Conservation (phyloP, 2,888 invertebrate genomes). For the Parnassius orleans region DNA sequence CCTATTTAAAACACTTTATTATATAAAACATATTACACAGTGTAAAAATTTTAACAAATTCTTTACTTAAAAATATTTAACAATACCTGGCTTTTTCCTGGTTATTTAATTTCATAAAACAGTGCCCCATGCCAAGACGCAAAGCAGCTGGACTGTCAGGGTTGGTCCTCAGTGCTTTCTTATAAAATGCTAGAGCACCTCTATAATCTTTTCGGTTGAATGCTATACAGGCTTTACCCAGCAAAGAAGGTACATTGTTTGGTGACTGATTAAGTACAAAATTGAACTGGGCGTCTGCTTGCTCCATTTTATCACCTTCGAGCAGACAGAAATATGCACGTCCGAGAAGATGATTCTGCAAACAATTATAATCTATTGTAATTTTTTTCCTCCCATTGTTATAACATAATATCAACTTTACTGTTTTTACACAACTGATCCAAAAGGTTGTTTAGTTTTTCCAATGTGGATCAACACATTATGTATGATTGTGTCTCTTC, state of each 20-base stretch:
- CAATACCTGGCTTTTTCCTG: slow-evolving; percentile 93
- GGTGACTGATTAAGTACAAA: slow-evolving; percentile 98
- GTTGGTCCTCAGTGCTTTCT: slow-evolving; percentile 97
- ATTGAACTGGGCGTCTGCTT: slow-evolving; percentile 99
- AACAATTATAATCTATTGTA: slow-evolving; percentile 1
- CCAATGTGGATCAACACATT: no score
- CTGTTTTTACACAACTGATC: no score
- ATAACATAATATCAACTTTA: no score
- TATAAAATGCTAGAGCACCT: slow-evolving; percentile 97
- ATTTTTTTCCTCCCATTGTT: slow-evolving; percentile 1
- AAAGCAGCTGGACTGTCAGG: slow-evolving; percentile 98
- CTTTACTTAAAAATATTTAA: neutral
- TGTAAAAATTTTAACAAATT: neutral
- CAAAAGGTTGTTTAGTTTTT: no score
- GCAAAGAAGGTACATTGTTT: slow-evolving; percentile 96
- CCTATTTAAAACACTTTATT: neutral
- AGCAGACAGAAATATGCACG: slow-evolving; percentile 98
- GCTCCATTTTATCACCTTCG: slow-evolving; percentile 99
- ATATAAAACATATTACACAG: neutral
- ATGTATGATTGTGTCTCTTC: no score
- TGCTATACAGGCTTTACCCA: slow-evolving; percentile 99
- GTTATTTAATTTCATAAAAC: slow-evolving; percentile 97
- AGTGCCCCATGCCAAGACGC: slow-evolving; percentile 98
- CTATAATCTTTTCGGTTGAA: slow-evolving; percentile 98
- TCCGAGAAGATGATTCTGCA: slow-evolving; percentile 96